Conservation (phyloP, 92 coral and sea anemone species). For the Isaurus tuberculatus region DNA sequence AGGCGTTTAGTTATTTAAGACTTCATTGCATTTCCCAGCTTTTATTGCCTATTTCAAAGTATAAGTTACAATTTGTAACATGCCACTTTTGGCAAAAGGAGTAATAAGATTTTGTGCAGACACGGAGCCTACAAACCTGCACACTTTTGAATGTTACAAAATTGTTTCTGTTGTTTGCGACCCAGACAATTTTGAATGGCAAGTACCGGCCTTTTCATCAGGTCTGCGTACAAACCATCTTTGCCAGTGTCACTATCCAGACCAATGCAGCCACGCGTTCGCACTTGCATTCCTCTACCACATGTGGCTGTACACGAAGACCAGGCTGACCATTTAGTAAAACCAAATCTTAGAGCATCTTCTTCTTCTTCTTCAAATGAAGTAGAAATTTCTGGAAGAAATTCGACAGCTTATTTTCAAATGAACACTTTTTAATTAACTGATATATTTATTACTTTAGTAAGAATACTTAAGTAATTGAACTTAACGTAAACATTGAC, state of each 20-base stretch:
- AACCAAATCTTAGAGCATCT: slow-evolving; percentile 12
- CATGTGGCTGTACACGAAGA: slow-evolving; percentile 23
- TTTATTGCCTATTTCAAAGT: no score
- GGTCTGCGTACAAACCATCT: background rate
- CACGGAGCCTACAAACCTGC: slow-evolving; percentile 7
- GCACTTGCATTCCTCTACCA: slow-evolving; percentile 20
- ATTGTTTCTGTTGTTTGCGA: slow-evolving; percentile 11
- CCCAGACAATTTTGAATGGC: slow-evolving; percentile 28
- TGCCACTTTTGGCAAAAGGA: no score
- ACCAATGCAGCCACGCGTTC: slow-evolving; percentile 32
- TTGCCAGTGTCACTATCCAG: background rate
- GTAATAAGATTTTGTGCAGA: background rate
- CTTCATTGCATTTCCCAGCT: no score
- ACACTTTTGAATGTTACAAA: slow-evolving; percentile 22
- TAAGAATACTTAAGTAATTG: no score
- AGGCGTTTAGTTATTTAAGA: no score
- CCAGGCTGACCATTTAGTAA: slow-evolving; percentile 20
- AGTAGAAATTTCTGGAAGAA: background rate
- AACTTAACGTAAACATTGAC: no score
- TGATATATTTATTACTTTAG: no score
- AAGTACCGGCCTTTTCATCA: background rate
- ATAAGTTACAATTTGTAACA: no score
- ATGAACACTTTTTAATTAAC: no score
- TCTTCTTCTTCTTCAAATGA: background rate
- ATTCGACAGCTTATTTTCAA: background rate